These are phyloP conservation scores for Arge pagana DNA, from an alignment of 2,888 invertebrate genomes.

Conservation along the genomic window DNA sequence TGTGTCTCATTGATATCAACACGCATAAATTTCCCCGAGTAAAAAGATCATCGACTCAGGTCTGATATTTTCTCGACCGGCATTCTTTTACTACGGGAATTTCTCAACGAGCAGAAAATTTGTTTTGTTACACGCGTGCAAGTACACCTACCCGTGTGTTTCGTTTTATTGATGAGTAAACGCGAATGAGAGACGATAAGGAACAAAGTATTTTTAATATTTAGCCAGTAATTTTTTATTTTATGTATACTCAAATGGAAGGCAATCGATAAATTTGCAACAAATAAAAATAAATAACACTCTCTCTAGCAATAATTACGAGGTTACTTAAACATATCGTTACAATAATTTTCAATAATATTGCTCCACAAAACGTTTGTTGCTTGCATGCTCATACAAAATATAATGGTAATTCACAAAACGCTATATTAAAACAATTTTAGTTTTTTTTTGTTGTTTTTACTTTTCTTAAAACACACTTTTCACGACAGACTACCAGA, in stretches of 20 bases:
- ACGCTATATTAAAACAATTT: constrained; percentile 23
- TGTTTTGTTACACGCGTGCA: no score
- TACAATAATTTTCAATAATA: constrained; percentile 51
- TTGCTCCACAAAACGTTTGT: constrained; percentile 46
- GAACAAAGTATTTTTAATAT: no score
- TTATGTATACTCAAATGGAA: constrained; percentile 58
- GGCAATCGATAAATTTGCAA: constrained; percentile 59
- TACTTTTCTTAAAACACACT: constrained; percentile 28
- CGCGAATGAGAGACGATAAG: no score
- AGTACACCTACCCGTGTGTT: no score
- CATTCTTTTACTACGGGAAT: no score
- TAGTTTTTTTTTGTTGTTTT: constrained; percentile 24
- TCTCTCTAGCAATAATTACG: constrained; percentile 56
- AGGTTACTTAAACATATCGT: constrained; percentile 47
- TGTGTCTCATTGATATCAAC: no score
- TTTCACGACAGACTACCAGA: constrained; percentile 50
- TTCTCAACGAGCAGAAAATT: no score
- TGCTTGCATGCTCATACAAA: constrained; percentile 44
- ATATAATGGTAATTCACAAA: constrained; percentile 35
- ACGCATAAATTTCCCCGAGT: no score
- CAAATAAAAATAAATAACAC: constrained; percentile 60
- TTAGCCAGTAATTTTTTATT: constrained; percentile 45
- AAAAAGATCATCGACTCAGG: no score
- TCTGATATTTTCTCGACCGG: no score
- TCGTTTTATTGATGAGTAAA: no score